Base-by-base conservation (phyloP, 2,113 vertebrate genomes). In the Pteronura brasiliensis region DNA sequence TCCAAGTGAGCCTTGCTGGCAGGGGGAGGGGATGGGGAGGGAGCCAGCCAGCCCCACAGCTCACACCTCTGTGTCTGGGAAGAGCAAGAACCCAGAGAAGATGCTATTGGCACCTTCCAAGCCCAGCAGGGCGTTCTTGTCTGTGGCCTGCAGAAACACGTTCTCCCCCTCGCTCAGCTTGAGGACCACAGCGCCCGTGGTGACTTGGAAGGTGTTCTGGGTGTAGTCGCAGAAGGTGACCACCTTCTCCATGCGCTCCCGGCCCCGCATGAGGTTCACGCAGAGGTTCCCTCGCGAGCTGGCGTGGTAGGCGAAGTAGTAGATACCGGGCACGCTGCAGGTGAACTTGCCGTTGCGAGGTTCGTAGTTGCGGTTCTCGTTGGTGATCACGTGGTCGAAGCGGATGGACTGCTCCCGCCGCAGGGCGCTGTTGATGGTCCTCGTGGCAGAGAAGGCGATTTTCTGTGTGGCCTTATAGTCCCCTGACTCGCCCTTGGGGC, bases 231-330 rank as follows among this genome's bases (percentile, higher is more conserved):
- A 99, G 98, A 99, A 99, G 4, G 95, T 98, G 83, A 99, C 98
- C 72, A 99, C 98, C 39, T 61, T 97, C 85, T 82, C 96, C 6
- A 52, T 12, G 0, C 6, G 6, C 0, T 89, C 92, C 0, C 52
- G 80, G 34, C 98, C 98, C 27, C 98, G 99, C 7, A 99, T 96
- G 20, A 99, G 27, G 3, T 18, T 98, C 72, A 99, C 59, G 6
- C 99, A 99, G 25, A 99, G 98, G 77, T 97, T 98, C 9, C 95
- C 97, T 0, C 97, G 96, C 0, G 99, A 99, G 4, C 99, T 99
- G 98, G 98, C 97, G 0, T 99, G 99, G 96, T 99, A 99, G 88
- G 99, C 99, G 96, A 99, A 99, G 95, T 99, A 99, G 97, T 99
- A 99, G 77, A 99, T 89, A 10, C 99, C 99, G 0, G 99, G 97